These are phyloP conservation scores for Cataglyphis hispanica DNA, from an alignment of 1,140 invertebrate species.

Conservation along the genomic window DNA sequence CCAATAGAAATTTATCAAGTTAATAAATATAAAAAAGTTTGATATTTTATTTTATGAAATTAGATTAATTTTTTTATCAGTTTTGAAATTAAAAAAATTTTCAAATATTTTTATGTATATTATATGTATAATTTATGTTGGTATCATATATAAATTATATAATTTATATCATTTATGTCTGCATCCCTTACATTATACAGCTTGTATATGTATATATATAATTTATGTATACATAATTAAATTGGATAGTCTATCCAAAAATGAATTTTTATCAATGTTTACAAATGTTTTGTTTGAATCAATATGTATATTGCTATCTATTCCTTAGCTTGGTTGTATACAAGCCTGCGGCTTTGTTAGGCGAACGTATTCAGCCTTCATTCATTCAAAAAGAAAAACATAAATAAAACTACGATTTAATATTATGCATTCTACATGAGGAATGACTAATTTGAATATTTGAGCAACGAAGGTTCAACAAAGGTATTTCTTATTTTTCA, in stretches of 20 bases:
- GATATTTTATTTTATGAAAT: too few relatives aligned
- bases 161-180: neutral
- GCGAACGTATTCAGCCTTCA: constrained; percentile 58
- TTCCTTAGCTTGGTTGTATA: constrained; percentile 15
- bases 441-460: constrained; percentile 40
- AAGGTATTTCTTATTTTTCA: constrained; percentile 21
- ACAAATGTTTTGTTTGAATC: neutral
- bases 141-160: neutral
- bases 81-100: neutral
- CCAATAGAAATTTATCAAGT: neutral
- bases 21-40: too few relatives aligned
- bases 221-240: neutral
- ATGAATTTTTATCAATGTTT: neutral
- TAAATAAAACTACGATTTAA: constrained; percentile 46
- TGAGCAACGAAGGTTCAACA: constrained; percentile 21
- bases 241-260: neutral
- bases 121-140: neutral
- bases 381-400: constrained; percentile 63
- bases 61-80: too few relatives aligned
- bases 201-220: neutral
- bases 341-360: constrained; percentile 43
- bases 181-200: neutral
- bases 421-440: constrained; percentile 58
- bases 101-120: neutral
- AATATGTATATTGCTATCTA: constrained; percentile 8